Percentiles rank a stretch among this genome's conserved stretches.
These are phyloP conservation scores for Calliopum simillimum DNA, from an alignment of 2,888 invertebrate species.

Conservation along the genomic window DNA sequence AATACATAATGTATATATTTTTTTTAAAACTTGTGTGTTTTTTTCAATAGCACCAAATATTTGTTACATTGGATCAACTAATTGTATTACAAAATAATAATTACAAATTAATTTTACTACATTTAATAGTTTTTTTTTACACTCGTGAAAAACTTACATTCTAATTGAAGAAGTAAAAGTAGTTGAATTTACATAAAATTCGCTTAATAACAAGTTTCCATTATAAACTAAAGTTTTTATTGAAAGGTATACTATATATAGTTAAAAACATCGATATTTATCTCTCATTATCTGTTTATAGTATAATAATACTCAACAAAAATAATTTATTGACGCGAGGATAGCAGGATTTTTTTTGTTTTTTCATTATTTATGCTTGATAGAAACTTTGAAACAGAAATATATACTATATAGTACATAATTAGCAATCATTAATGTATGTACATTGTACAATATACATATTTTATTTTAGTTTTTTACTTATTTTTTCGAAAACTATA, in stretches of 20 bases:
- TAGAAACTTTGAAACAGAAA: too few relatives aligned
- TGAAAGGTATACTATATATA: too few relatives aligned
- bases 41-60: conserved; percentile 30
- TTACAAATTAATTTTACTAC: conserved; percentile 16
- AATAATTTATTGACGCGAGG: conserved; percentile 17
- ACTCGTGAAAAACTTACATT: conserved; percentile 9
- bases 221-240: too few relatives aligned
- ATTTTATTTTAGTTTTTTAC: too few relatives aligned
- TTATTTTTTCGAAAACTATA: too few relatives aligned
- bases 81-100: conserved; percentile 2
- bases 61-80: conserved; percentile 9
- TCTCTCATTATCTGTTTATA: background rate
- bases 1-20: background rate
- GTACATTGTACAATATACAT: too few relatives aligned
- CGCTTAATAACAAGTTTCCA: background rate
- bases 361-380: too few relatives aligned
- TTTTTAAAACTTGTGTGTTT: conserved; percentile 14
- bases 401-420: too few relatives aligned
- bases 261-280: too few relatives aligned
- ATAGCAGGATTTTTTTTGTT: conserved; percentile 20
- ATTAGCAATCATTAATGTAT: too few relatives aligned
- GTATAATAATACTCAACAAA: conserved; percentile 18
- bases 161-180: conserved; percentile 1
- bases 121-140: conserved; percentile 17
- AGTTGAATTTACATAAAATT: conserved; percentile 1